Evolutionary conservation across 2,113 vertebrate species (phyloP).

Genomic region (Nerophis ophidion): DNA sequence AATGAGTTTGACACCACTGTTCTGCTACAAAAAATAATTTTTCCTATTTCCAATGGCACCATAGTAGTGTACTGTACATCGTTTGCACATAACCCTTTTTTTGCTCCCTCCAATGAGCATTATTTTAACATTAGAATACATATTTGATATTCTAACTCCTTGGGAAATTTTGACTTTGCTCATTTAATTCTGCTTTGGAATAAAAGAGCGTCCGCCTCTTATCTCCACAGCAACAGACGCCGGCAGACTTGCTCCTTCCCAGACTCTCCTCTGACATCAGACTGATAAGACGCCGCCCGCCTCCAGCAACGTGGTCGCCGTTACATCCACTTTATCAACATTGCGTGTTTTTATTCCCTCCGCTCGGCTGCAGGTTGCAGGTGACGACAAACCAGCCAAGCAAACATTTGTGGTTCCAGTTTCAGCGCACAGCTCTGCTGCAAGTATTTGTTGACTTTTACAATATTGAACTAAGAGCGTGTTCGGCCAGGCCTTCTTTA

Average conservation of each 20-base stretch:
- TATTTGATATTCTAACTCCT: no score
- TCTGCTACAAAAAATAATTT: no score
- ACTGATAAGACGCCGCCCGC: conserved; percentile 1
- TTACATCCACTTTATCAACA: background rate
- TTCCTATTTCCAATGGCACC: no score
- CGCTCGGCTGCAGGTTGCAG: no score
- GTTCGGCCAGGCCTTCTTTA: background rate
- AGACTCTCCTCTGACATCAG: background rate
- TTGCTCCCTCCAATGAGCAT: no score
- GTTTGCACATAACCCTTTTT: no score
- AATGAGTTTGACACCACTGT: no score
- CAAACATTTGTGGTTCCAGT: conserved; percentile 3
- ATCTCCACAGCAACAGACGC: conserved; percentile 5
- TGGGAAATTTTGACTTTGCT: no score
- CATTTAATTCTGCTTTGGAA: background rate
- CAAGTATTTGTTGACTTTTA: conserved; percentile 3
- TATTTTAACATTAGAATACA: no score
- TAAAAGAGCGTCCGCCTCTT: background rate
- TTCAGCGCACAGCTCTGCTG: background rate
- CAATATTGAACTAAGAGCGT: background rate
- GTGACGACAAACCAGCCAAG: background rate
- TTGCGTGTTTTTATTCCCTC: background rate
- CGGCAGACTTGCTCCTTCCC: background rate
- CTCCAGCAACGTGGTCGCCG: background rate
- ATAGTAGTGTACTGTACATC: no score